Evolutionary conservation across 2,888 invertebrate genomes (phyloP).

Genomic region (Pasiphila rectangulata): DNA sequence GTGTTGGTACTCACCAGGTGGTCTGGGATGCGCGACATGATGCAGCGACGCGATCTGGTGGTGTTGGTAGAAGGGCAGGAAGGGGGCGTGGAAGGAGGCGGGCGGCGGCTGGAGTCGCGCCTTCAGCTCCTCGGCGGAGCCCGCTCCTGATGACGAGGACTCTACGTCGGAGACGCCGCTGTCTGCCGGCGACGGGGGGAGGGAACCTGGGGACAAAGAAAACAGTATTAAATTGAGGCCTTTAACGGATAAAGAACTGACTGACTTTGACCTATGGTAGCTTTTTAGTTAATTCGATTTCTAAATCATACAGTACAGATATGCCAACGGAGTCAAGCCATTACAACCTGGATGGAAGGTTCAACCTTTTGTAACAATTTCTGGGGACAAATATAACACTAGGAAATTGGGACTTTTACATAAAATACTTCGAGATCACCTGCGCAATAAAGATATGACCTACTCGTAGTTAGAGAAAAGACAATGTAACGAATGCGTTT

Average conservation of each 20-base stretch:
- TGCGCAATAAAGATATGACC: no score
- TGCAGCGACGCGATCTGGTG: slow-evolving; percentile 77
- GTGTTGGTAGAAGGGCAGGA: slow-evolving; percentile 86
- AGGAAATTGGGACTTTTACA: no score
- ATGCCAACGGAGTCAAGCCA: no score
- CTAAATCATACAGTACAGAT: no score
- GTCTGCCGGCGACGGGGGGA: slow-evolving; percentile 98
- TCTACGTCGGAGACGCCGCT: slow-evolving; percentile 98
- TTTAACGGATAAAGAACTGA: not conserved
- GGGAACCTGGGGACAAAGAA: slow-evolving; percentile 85
- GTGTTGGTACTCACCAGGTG: slow-evolving; percentile 57
- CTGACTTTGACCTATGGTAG: no score
- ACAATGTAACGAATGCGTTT: no score
- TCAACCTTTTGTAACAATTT: no score
- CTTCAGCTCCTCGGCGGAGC: slow-evolving; percentile 91
- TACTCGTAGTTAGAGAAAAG: no score
- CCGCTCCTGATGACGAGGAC: slow-evolving; percentile 92
- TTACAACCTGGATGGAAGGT: no score
- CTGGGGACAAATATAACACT: no score
- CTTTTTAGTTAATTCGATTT: no score
- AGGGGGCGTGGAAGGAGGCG: slow-evolving; percentile 76
- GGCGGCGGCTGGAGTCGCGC: slow-evolving; percentile 89
- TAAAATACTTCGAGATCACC: no score
- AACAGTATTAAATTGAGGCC: not conserved
- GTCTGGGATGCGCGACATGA: slow-evolving; percentile 71